Percentiles rank a stretch among this genome's conserved stretches.
phyloP scores from a whole-genome alignment of 2,797 vertebrate genomes.

The Cyclopterus lumpus region DNA sequence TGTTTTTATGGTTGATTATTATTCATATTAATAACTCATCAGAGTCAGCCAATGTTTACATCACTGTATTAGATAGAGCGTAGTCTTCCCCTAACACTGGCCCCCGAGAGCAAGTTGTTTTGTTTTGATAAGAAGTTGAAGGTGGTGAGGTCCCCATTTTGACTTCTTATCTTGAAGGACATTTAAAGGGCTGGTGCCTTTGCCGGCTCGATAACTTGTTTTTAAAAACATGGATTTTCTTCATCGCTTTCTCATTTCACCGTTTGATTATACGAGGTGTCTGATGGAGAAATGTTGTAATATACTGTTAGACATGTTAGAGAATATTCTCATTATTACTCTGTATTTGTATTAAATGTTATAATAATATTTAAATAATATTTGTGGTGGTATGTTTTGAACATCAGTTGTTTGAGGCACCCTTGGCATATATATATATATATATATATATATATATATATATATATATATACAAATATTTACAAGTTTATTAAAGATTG shows the following conservation, averaged over 20 bases:
- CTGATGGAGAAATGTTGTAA: background rate
- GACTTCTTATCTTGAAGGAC: constrained; percentile 68
- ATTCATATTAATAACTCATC: background rate
- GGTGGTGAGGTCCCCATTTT: constrained; percentile 54
- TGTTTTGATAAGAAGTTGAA: constrained; percentile 67
- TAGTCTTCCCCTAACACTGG: constrained; percentile 3
- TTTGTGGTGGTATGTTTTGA: background rate
- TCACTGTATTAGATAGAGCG: background rate
- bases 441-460: no score
- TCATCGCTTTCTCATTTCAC: background rate
- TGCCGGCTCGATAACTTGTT: constrained; percentile 34
- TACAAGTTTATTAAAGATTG: background rate
- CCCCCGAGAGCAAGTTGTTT: constrained; percentile 57
- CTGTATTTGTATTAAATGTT: background rate
- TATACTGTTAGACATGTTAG: background rate
- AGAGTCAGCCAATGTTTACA: constrained; percentile 3
- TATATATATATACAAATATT: no score
- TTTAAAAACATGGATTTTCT: constrained; percentile 9
- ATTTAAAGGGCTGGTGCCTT: constrained; percentile 67
- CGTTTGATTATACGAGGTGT: background rate
- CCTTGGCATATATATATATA: no score
- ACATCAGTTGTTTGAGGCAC: background rate
- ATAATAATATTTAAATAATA: background rate
- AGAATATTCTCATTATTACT: background rate
- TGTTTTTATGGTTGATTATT: background rate